A percentile compares a stretch with the other conserved stretches of the same genome.
phyloP scores from a whole-genome alignment of 2,888 invertebrate species.

The Drosophila kuntzei region DNA sequence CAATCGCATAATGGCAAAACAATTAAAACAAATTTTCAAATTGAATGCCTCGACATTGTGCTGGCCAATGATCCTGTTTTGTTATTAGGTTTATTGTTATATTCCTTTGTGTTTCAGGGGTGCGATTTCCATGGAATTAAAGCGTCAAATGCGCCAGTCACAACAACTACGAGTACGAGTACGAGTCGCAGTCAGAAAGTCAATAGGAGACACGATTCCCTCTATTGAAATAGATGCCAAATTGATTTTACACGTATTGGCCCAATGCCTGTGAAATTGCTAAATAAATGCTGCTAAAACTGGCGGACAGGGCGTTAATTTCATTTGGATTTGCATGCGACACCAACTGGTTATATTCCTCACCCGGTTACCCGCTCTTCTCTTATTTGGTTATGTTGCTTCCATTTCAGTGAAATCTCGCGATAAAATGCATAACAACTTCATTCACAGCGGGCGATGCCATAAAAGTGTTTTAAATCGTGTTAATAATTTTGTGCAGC shows the following conservation, averaged over 20 bases:
- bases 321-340: slow-evolving; percentile 71
- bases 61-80: slow-evolving; percentile 58
- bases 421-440: slow-evolving; percentile 84
- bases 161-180: slow-evolving; percentile 55
- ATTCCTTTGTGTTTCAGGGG: slow-evolving; percentile 37
- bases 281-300: slow-evolving; percentile 76
- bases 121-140: slow-evolving; percentile 73
- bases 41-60: slow-evolving; percentile 62
- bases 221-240: slow-evolving; percentile 17
- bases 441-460: slow-evolving; percentile 84
- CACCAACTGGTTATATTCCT: slow-evolving; percentile 56
- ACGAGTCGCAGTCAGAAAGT: slow-evolving; percentile 47
- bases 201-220: slow-evolving; percentile 21
- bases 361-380: not conserved
- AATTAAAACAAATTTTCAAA: slow-evolving; percentile 79
- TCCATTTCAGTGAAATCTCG: slow-evolving; percentile 72
- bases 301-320: slow-evolving; percentile 76
- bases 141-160: slow-evolving; percentile 78
- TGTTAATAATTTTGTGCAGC: slow-evolving; percentile 85
- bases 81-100: slow-evolving; percentile 30
- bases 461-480: slow-evolving; percentile 85
- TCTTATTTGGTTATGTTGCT: not conserved
- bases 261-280: slow-evolving; percentile 50
- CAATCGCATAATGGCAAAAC: slow-evolving; percentile 63
- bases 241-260: slow-evolving; percentile 72